Conservation (phyloP, 2,113 vertebrate species). For the Terrapene triunguis region DNA sequence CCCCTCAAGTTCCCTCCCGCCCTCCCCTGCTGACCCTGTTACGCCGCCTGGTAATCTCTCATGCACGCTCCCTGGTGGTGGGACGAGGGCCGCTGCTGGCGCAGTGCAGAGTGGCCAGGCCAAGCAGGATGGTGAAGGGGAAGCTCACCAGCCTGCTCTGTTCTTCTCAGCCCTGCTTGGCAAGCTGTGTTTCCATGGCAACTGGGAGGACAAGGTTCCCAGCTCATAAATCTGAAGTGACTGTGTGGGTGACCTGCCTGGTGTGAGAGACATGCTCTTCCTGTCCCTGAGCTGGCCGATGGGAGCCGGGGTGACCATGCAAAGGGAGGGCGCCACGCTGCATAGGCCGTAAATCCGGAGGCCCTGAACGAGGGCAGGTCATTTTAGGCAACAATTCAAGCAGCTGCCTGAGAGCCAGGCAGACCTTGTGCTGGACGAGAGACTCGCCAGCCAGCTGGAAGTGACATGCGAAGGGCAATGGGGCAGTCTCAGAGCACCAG, state of each 20-base stretch:
- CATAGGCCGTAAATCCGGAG: not conserved
- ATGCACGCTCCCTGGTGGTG: not conserved
- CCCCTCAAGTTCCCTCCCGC: not conserved
- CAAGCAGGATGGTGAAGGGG: fast-evolving
- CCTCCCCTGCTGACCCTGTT: not conserved
- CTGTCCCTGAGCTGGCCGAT: not conserved
- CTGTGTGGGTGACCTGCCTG: not conserved
- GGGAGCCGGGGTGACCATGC: not conserved
- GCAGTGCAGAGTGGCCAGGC: not conserved
- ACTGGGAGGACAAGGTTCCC: not conserved
- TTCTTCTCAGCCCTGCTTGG: not conserved
- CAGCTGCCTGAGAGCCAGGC: not conserved
- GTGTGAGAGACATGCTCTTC: not conserved
- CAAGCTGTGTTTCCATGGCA: not conserved
- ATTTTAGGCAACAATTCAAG: not conserved
- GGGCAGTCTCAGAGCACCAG: not conserved
- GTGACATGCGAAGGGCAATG: not conserved
- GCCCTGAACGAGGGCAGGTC: not conserved
- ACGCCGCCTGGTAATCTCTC: not conserved
- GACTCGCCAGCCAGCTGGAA: not conserved
- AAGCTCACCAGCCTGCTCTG: fast-evolving
- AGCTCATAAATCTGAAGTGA: fast-evolving
- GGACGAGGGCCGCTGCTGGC: not conserved
- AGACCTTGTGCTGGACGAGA: not conserved
- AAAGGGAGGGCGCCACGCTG: not conserved